Evolutionary conservation across 2,888 invertebrate genomes (phyloP), one percentile per base, ranked within the genome.

Genomic region (Meteorus colon): DNA sequence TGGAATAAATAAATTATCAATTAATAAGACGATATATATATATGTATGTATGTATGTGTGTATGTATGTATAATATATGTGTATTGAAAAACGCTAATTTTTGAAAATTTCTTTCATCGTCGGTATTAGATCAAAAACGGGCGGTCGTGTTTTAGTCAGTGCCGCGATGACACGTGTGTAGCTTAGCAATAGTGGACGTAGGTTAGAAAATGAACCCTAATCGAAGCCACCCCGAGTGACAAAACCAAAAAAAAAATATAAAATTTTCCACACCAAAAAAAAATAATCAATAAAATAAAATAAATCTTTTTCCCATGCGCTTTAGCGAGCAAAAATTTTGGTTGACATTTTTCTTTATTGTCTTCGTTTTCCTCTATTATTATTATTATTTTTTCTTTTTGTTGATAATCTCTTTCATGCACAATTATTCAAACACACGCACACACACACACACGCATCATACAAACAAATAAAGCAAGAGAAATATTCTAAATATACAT

Each of bases 111-210:
- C 63, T 73, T 79, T 77, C 74, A 72, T 77, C 75, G 74, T 81
- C 78, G 74, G 75, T 76, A 74, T 62, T 77, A 80, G 74, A 76
- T 78, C 71, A 76, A 73, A 76, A 74, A 70, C 75, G 78, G 70
- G 73, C 69, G 70, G 62, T 77, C 76, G 74, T 67, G 74, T 77
- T 76, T 73, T 69, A 74, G 78, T 72, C 74, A 77, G 63, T 74
- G 71, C 81, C 85, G 80, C 82, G 84, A 83, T 78, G 78, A 83
- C 55, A 55, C 81, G 83, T 86, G 87, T 87, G 84, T 86, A 87
- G 86, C 85, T 86, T 87, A 86, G 86, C 86, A 87, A 87, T 87
- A 87, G 87, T 80, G 84, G 78, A 80, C 81, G 82, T 85, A 84
- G 86, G 72, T 74, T 83, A 81, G 77, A 79, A 78, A 70, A 75